These are phyloP conservation scores for Zaprionus obscuricornis DNA, from an alignment of 2,888 invertebrate genomes.

Conservation along the genomic window DNA sequence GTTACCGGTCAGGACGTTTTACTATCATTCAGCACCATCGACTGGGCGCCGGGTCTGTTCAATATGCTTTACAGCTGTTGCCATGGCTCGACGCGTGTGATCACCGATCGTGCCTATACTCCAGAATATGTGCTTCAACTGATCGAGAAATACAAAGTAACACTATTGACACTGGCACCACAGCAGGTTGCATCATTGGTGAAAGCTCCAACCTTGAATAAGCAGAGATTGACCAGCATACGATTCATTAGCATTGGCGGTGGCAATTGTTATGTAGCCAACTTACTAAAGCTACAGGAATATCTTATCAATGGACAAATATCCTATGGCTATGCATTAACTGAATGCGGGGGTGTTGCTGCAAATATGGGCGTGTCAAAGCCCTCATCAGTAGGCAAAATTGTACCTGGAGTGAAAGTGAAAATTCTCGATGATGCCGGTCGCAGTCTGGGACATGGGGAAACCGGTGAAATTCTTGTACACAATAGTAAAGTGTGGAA, in stretches of 20 bases:
- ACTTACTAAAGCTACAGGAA: slow-evolving; percentile 68
- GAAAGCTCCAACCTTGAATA: slow-evolving; percentile 61
- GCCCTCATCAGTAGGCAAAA: slow-evolving; percentile 74
- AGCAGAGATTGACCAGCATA: slow-evolving; percentile 61
- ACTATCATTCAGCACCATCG: slow-evolving; percentile 77
- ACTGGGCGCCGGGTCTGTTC: slow-evolving; percentile 77
- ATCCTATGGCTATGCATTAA: slow-evolving; percentile 76
- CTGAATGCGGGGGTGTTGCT: slow-evolving; percentile 74
- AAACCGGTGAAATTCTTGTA: slow-evolving; percentile 80
- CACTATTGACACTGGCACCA: slow-evolving; percentile 69
- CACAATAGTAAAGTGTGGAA: slow-evolving; percentile 71
- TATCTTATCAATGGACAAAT: slow-evolving; percentile 69
- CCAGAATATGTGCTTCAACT: slow-evolving; percentile 73
- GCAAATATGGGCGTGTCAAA: slow-evolving; percentile 71
- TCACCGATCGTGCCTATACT: slow-evolving; percentile 72
- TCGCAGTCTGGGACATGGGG: slow-evolving; percentile 66
- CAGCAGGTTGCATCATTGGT: slow-evolving; percentile 68
- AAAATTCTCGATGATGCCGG: slow-evolving; percentile 80
- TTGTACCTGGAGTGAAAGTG: slow-evolving; percentile 68
- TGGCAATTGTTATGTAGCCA: slow-evolving; percentile 70
- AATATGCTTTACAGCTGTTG: slow-evolving; percentile 77
- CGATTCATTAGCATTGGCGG: slow-evolving; percentile 73
- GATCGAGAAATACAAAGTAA: slow-evolving; percentile 75
- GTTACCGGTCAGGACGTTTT: slow-evolving; percentile 75
- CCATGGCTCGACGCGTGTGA: slow-evolving; percentile 75